Percentiles rank a stretch among this genome's conserved stretches.
phyloP scores from a whole-genome alignment of 2,797 vertebrate genomes.

The Crocidura indochinensis region DNA sequence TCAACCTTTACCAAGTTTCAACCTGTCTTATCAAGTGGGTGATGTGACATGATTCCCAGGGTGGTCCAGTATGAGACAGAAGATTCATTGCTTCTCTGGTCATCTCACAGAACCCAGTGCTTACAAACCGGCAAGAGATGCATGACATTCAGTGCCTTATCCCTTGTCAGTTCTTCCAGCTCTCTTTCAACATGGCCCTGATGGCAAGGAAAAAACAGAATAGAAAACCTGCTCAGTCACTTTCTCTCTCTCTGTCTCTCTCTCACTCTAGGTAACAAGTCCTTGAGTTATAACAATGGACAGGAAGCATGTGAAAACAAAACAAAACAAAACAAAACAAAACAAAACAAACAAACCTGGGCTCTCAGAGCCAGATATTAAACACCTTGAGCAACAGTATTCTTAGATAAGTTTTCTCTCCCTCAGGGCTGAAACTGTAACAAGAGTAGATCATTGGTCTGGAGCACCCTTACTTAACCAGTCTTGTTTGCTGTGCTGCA shows the following conservation, averaged over 20 bases:
- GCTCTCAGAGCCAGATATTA: background rate
- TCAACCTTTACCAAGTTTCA: background rate
- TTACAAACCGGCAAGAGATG: too few species aligned
- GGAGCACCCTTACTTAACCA: background rate
- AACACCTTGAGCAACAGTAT: accelerated
- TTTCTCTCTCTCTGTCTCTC: background rate
- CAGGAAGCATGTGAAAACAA: background rate
- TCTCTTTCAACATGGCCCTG: background rate
- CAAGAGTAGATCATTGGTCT: background rate
- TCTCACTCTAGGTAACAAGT: background rate
- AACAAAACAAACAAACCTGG: background rate
- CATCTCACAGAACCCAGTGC: background rate
- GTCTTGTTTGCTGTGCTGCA: background rate
- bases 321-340: background rate
- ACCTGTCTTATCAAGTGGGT: background rate
- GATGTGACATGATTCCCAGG: background rate
- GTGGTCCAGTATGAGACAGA: background rate
- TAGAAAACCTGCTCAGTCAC: background rate
- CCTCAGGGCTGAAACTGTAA: constrained; percentile 15
- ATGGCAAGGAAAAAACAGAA: background rate
- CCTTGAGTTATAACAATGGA: background rate
- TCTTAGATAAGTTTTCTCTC: background rate
- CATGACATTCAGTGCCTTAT: too few species aligned
- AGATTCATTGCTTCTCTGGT: background rate
- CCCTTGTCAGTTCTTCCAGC: too few species aligned